Base-by-base conservation (phyloP, 2,113 vertebrate species). In the Donacobius atricapilla region DNA sequence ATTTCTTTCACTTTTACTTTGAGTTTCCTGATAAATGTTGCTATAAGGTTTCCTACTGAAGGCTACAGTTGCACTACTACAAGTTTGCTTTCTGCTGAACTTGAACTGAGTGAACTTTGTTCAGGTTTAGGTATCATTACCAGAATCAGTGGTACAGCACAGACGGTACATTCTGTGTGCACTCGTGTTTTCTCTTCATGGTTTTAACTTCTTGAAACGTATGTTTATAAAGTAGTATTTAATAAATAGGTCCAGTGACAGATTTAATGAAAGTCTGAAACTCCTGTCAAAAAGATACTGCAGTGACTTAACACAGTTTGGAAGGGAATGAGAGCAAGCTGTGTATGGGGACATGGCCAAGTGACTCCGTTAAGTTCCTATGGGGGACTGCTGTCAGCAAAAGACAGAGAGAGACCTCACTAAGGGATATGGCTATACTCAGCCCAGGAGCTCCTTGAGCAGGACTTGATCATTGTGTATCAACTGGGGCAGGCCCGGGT, bases 341-440 rank as follows among this genome's bases (percentile, higher is more conserved):
- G 64, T 57, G 31, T 19, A 2, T 13, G 11, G 30, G 53, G 57
- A 45, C 5, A 2, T 50, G 35, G 11, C 24, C 84, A 53, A 45
- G n/a, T 77, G 77, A 91, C n/a, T 35, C 63, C 28, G 1, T 56
- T 45, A 15, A 0, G 3, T 56, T 69, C 15, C n/a, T 76, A 22
- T 51, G 57, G 53, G 44, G 45, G 69, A 2, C 60, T 0, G 0
- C n/a, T 83, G 54, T 53, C 1, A 0, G 60, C 53, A 73, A 54
- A 37, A 0, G 1, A 15, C 37, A 76, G 30, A 33, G 31, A 73
- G 51, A 70, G 80, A 71, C 13, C 28, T 71, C 56, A 1, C 64
- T 45, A 2, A 48, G 53, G 33, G 61, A 8, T 7, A 10, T 0
- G 2, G 25, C 60, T 79, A 20, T 25, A 14, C 72, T 81, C 60